phyloP scores from a whole-genome alignment of 2,797 vertebrate genomes.

The Botia kubotai region DNA sequence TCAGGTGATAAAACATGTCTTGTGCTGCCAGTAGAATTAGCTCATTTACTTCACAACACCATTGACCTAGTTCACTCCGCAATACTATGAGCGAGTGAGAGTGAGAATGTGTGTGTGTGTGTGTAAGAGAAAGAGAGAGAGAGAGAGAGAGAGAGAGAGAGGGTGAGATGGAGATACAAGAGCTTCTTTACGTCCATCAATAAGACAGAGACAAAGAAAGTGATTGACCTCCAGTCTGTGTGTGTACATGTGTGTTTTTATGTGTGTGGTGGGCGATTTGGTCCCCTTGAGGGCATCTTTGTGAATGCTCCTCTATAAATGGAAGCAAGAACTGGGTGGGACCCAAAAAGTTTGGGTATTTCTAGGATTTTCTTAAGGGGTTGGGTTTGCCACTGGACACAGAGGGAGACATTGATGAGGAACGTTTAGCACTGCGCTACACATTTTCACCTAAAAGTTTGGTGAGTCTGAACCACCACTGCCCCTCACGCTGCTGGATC shows the following conservation, averaged over 20 bases:
- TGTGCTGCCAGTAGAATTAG: slow-evolving; percentile 43
- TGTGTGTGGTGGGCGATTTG: neutral
- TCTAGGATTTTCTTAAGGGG: slow-evolving; percentile 33
- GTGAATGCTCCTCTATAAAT: slow-evolving; percentile 44
- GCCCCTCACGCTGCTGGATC: slow-evolving; percentile 1
- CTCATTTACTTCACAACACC: slow-evolving; percentile 36
- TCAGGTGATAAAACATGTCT: slow-evolving; percentile 48
- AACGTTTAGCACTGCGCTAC: slow-evolving; percentile 7
- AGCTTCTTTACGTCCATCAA: slow-evolving; percentile 34
- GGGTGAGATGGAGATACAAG: slow-evolving; percentile 22
- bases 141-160: slow-evolving; percentile 35
- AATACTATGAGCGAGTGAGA: slow-evolving; percentile 26
- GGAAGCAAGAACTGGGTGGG: slow-evolving; percentile 18
- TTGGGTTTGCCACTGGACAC: slow-evolving; percentile 13
- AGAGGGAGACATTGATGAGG: slow-evolving; percentile 35
- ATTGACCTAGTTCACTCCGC: slow-evolving; percentile 28
- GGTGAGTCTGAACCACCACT: neutral
- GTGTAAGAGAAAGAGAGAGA: too few relatives aligned
- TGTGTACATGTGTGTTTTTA: neutral
- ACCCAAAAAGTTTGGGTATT: slow-evolving; percentile 8
- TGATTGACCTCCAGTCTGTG: neutral
- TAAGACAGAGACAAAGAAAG: slow-evolving; percentile 14
- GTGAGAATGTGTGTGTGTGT: neutral
- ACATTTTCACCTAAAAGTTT: slow-evolving; percentile 6
- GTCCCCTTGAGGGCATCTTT: slow-evolving; percentile 17